These are phyloP conservation scores for Steromphala cineraria DNA, from an alignment of 2,888 invertebrate species.

Conservation along the genomic window DNA sequence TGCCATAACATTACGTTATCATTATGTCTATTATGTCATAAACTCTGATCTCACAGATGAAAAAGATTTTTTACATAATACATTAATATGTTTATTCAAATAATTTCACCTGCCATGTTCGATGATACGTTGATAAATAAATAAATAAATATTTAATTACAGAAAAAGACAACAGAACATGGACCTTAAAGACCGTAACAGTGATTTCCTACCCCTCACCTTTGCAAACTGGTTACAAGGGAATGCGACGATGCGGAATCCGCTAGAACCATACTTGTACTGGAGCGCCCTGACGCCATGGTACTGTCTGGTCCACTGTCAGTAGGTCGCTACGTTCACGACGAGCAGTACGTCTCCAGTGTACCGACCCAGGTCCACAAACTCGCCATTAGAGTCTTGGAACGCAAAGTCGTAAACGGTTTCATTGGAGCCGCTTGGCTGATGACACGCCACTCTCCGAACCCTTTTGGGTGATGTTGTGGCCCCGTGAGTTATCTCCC, in stretches of 20 bases:
- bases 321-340: constrained; percentile 76
- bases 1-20: too few relatives aligned
- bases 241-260: constrained; percentile 73
- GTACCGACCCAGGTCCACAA: constrained; percentile 4
- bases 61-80: too few relatives aligned
- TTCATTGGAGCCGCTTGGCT: background rate
- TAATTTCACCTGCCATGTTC: too few relatives aligned
- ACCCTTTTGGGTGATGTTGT: background rate
- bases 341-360: constrained; percentile 61
- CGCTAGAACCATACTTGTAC: constrained; percentile 55
- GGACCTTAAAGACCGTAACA: background rate
- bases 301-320: constrained; percentile 75
- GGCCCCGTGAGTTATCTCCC: background rate
- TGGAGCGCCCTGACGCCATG: constrained; percentile 75
- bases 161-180: too few relatives aligned
- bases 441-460: background rate
- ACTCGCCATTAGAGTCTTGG: background rate
- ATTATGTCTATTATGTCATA: too few relatives aligned
- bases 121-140: too few relatives aligned
- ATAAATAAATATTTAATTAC: too few relatives aligned
- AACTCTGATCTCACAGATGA: too few relatives aligned
- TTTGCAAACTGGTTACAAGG: constrained; percentile 76
- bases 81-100: too few relatives aligned
- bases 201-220: constrained; percentile 37
- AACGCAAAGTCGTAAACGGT: constrained; percentile 3